Conservation (phyloP, 1,140 invertebrate genomes). For the Rhopalosiphum maidis region DNA sequence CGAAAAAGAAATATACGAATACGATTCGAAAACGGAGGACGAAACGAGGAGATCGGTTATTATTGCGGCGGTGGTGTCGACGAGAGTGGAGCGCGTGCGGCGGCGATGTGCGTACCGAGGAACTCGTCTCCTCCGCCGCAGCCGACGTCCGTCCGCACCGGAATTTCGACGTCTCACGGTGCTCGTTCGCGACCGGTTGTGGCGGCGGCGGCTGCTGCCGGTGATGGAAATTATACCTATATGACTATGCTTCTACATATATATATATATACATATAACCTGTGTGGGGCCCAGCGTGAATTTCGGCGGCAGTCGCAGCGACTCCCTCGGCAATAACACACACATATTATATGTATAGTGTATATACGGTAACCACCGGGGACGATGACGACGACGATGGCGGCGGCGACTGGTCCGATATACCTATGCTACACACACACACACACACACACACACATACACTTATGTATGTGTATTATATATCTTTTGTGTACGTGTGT, state of each 20-base stretch:
- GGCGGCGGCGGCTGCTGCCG: neutral
- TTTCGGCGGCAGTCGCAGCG: neutral
- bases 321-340: neutral
- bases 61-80: neutral
- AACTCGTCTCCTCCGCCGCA: neutral
- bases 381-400: neutral
- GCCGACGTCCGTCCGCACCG: neutral
- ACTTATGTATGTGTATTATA: neutral
- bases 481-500: neutral
- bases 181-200: neutral
- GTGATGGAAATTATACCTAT: neutral
- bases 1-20: neutral
- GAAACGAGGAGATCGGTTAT: neutral
- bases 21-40: neutral
- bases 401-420: neutral
- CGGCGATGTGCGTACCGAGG: neutral
- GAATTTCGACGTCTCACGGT: constrained; percentile 32
- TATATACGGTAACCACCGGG: constrained; percentile 5
- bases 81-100: neutral
- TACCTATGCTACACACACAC: neutral
- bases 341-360: neutral
- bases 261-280: neutral
- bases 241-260: neutral
- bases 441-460: neutral
- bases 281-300: constrained; percentile 16